Conservation (phyloP, 2,888 invertebrate genomes). For the Orgyia antiqua region DNA sequence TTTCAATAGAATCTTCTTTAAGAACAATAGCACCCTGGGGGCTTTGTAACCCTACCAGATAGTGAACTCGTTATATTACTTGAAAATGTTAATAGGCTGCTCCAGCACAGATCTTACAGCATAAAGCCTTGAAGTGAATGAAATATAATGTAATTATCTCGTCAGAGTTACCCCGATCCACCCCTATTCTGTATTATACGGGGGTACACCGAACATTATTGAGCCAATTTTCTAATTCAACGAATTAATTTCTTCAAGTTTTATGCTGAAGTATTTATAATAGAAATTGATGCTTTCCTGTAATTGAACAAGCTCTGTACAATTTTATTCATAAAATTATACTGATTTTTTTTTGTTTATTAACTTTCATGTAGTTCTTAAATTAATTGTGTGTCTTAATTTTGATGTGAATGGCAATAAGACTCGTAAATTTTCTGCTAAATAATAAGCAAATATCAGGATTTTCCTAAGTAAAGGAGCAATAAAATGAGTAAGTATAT, state of each 20-base stretch:
- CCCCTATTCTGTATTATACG: constrained; percentile 15
- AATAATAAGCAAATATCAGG: too few relatives aligned
- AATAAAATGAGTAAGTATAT: too few relatives aligned
- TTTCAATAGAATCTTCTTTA: constrained; percentile 3
- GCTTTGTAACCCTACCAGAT: constrained; percentile 15
- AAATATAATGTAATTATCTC: constrained; percentile 31
- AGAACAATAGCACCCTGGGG: constrained; percentile 12
- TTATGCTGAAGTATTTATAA: constrained; percentile 15
- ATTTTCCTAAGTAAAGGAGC: too few relatives aligned
- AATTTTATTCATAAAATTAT: background rate
- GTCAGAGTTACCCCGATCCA: constrained; percentile 17
- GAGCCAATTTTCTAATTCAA: constrained; percentile 26
- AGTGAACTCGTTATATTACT: constrained; percentile 19
- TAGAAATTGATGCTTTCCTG: constrained; percentile 13
- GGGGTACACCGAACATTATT: constrained; percentile 22
- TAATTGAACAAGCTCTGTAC: constrained; percentile 2
- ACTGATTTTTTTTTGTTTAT: too few relatives aligned
- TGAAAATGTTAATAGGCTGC: constrained; percentile 18
- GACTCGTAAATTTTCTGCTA: too few relatives aligned
- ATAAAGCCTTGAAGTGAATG: constrained; percentile 22
- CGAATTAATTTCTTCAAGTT: constrained; percentile 24
- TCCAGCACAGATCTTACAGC: constrained; percentile 15
- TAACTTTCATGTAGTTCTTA: too few relatives aligned
- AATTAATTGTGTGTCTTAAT: too few relatives aligned
- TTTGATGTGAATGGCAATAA: too few relatives aligned